phyloP scores from a whole-genome alignment of 1,140 invertebrate species.

The Tetragnatha versicolor region DNA sequence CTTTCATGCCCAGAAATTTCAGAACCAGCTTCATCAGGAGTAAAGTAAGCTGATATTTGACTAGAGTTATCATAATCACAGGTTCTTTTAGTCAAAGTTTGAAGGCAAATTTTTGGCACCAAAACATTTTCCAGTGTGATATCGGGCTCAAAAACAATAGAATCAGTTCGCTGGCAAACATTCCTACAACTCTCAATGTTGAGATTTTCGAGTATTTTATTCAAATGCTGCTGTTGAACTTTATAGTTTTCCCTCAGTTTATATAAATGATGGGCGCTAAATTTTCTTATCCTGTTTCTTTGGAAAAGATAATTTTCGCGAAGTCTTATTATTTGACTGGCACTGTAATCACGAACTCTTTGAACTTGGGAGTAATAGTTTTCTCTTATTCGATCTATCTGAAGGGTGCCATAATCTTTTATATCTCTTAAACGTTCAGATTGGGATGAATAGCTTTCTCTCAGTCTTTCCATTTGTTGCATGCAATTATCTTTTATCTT shows the following conservation, averaged over 20 bases:
- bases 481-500: slow-evolving; percentile 91
- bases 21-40: slow-evolving; percentile 49
- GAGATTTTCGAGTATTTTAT: slow-evolving; percentile 92
- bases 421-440: slow-evolving; percentile 87
- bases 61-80: slow-evolving; percentile 53
- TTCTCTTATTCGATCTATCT: slow-evolving; percentile 80
- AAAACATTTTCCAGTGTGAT: slow-evolving; percentile 70
- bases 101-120: slow-evolving; percentile 47
- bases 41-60: slow-evolving; percentile 54
- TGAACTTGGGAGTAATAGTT: slow-evolving; percentile 73
- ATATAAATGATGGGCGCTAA: slow-evolving; percentile 88
- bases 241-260: slow-evolving; percentile 90
- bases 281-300: slow-evolving; percentile 90
- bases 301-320: slow-evolving; percentile 95
- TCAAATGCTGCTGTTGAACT: slow-evolving; percentile 91
- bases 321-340: slow-evolving; percentile 87
- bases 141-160: slow-evolving; percentile 64
- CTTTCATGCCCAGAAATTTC: slow-evolving; percentile 47
- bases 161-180: slow-evolving; percentile 81
- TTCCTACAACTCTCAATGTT: slow-evolving; percentile 90
- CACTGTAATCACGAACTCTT: slow-evolving; percentile 87
- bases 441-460: slow-evolving; percentile 87
- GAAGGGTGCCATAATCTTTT: slow-evolving; percentile 86
- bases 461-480: slow-evolving; percentile 91
- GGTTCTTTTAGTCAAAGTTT: slow-evolving; percentile 25